Conservation (phyloP, 1,140 invertebrate genomes). For the Drosophila auraria region DNA sequence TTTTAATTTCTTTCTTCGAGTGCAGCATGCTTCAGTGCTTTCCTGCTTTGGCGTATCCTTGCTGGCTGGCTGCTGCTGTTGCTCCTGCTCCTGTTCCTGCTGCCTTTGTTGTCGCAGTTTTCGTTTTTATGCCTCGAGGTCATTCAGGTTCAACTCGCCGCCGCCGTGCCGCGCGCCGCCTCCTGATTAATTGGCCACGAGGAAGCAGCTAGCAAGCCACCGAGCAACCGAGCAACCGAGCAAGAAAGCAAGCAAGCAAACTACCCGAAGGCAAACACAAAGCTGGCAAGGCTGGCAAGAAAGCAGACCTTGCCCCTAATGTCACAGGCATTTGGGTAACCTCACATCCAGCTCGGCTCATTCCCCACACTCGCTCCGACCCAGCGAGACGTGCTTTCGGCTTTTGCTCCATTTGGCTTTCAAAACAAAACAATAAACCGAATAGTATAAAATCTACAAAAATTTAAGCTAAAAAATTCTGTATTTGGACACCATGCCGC, state of each 20-base stretch:
- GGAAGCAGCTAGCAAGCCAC: slow-evolving; percentile 7
- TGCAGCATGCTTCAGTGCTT: slow-evolving; percentile 1
- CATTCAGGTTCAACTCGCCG: slow-evolving; percentile 64
- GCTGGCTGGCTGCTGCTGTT: slow-evolving; percentile 6
- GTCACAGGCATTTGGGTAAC: not conserved
- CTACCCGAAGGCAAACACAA: not conserved
- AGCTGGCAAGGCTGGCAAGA: no score
- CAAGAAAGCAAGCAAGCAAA: not conserved
- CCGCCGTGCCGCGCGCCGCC: not conserved
- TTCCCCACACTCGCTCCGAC: not conserved
- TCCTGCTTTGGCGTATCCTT: slow-evolving; percentile 6
- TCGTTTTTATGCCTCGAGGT: slow-evolving; percentile 74
- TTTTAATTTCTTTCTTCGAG: not conserved
- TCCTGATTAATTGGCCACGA: slow-evolving; percentile 75
- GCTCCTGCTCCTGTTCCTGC: slow-evolving; percentile 4
- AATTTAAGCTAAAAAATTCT: not conserved
- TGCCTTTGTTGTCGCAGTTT: slow-evolving; percentile 66
- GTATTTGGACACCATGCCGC: slow-evolving; percentile 31
- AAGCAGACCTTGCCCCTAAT: not conserved
- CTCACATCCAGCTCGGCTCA: not conserved
- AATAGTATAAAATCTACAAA: not conserved
- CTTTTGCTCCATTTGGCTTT: not conserved
- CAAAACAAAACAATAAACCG: not conserved
- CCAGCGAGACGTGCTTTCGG: not conserved
- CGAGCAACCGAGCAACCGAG: not conserved